Base-by-base conservation (phyloP, 92 coral and sea anemone species). In the Epizoanthus scotinus region DNA sequence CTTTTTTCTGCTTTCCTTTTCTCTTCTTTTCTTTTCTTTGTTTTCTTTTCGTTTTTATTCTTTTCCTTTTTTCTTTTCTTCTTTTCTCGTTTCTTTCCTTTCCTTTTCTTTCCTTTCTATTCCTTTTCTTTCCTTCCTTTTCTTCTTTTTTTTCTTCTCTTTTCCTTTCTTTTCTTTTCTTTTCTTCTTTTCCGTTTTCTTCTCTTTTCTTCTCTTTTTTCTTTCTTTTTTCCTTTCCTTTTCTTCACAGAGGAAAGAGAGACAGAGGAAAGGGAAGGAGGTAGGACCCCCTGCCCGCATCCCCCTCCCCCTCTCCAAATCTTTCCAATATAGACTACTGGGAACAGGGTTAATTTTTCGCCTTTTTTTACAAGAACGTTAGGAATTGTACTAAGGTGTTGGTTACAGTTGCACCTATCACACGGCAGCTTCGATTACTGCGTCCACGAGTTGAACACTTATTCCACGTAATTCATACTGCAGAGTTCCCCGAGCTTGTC, bases 401-500 rank as follows among this genome's bases (percentile, higher is more conserved):
- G 12, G 2, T 2, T 10, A 10, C 0, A 21, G 26, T 8, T 60
- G 3, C 21, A 60, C 0, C 24, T n/a, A 3, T 20, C 5, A 13
- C 10, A 24, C 6, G 10, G 65, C 28, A 28, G 7, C 5, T 9
- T 24, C 28, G 9, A 62, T 25, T 26, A 47, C 52, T 47, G 36
- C 6, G 31, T 3, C 31, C 12, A 24, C 18, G 26, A 59, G 64
- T 22, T 25, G 25, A 20, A 62, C 29, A 18, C 12, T 62, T 62
- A 62, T 3, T 17, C 3, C 18, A 6, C 31, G 15, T 26, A n/a
- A 29, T 73, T 61, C 3, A 20, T 25, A 25, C 20, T 73, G 65
- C 79, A 73, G 79, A 31, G 79, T 73, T 28, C 63, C 79, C 13
- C 65, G 66, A 3, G 79, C 79, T 28, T 54, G 60, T 57, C 79